A percentile compares a stretch with the other conserved stretches of the same genome.
These are phyloP conservation scores for Phthorimaea operculella DNA, from an alignment of 1,140 invertebrate genomes.

Conservation along the genomic window DNA sequence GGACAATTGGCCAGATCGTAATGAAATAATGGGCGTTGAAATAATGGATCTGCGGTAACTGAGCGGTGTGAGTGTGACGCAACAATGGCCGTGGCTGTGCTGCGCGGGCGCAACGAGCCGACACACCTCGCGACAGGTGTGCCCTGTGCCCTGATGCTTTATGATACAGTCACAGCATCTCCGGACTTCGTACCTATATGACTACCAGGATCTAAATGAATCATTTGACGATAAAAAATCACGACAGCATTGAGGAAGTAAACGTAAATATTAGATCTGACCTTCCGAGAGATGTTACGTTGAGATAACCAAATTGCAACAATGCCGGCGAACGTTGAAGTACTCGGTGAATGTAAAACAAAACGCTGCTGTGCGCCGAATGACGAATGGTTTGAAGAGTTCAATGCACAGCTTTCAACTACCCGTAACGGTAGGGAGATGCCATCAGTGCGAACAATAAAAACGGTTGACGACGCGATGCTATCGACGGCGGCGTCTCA, in stretches of 20 bases:
- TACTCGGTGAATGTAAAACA: too few relatives aligned
- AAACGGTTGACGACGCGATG: conserved; percentile 10
- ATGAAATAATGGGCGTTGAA: conserved; percentile 22
- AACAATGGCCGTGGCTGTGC: conserved; percentile 20
- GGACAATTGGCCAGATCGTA: conserved; percentile 10
- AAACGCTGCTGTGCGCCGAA: neutral
- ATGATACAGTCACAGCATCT: too few relatives aligned
- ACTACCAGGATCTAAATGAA: too few relatives aligned
- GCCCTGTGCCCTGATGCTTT: neutral
- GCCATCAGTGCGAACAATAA: conserved; percentile 7
- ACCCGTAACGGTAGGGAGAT: conserved; percentile 11
- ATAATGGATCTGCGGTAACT: conserved; percentile 17
- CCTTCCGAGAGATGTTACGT: too few relatives aligned
- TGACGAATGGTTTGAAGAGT: conserved; percentile 10
- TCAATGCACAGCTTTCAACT: conserved; percentile 12
- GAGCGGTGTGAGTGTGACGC: conserved; percentile 31
- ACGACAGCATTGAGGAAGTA: too few relatives aligned
- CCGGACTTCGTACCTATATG: too few relatives aligned
- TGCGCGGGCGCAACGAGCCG: neutral
- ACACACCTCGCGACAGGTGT: neutral
- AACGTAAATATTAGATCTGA: too few relatives aligned
- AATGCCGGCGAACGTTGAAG: too few relatives aligned
- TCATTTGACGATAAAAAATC: too few relatives aligned
- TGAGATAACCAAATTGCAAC: too few relatives aligned
- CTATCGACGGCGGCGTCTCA: conserved; percentile 7